Percentiles rank a stretch among this genome's conserved stretches.
Evolutionary conservation across 2,888 invertebrate genomes (phyloP).

Genomic region (Andricus quercusramuli): DNA sequence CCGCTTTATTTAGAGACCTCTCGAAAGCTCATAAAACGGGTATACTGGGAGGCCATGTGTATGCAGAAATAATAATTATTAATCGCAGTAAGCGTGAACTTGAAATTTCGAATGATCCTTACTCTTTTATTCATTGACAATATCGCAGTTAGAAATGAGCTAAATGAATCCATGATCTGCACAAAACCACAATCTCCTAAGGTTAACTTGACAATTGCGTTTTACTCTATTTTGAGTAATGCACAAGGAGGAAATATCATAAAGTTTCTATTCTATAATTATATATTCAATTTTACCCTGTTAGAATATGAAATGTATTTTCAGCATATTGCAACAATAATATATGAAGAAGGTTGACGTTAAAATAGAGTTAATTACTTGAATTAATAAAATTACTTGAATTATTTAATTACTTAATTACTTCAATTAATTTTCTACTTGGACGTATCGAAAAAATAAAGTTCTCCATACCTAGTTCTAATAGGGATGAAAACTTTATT

Average conservation of each 20-base stretch:
- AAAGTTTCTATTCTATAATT: background rate
- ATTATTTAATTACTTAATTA: too few relatives aligned
- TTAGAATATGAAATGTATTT: background rate
- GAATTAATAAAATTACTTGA: too few relatives aligned
- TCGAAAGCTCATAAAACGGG: background rate
- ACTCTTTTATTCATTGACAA: background rate
- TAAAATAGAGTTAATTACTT: too few relatives aligned
- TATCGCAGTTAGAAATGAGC: background rate
- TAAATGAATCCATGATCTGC: background rate
- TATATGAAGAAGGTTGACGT: too few relatives aligned
- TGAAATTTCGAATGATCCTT: background rate
- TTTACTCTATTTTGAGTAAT: background rate
- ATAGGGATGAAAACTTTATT: too few relatives aligned
- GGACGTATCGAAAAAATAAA: too few relatives aligned
- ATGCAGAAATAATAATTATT: background rate
- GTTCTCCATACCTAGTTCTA: too few relatives aligned
- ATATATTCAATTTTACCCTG: background rate
- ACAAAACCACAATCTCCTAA: background rate
- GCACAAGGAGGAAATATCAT: too few relatives aligned
- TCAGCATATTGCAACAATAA: too few relatives aligned
- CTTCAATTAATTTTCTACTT: too few relatives aligned
- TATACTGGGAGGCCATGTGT: background rate
- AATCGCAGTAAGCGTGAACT: background rate
- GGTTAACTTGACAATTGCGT: background rate
- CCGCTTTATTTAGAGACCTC: background rate